These are phyloP conservation scores for Pangasius macronema DNA, from an alignment of 2,797 vertebrate species.

Conservation along the genomic window DNA sequence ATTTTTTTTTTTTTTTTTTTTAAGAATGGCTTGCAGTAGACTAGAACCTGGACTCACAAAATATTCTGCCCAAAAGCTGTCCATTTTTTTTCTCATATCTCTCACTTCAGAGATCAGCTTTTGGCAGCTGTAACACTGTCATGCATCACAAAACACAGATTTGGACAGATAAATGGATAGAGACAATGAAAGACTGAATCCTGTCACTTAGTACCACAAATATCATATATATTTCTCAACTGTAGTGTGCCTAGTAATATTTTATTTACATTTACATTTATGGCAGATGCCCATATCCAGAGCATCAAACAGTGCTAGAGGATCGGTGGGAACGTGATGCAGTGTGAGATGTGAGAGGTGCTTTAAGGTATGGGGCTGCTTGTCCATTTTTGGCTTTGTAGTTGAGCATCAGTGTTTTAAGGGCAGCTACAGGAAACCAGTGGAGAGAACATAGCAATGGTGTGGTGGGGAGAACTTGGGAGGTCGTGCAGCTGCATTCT, in stretches of 20 bases:
- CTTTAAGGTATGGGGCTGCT: too few species aligned
- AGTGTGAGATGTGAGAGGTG: not conserved
- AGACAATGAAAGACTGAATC: not conserved
- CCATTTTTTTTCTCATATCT: not conserved
- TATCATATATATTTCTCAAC: not conserved
- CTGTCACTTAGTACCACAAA: not conserved
- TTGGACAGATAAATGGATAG: not conserved
- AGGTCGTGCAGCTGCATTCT: not conserved
- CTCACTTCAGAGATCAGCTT: not conserved
- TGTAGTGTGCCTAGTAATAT: not conserved
- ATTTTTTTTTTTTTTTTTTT: not conserved
- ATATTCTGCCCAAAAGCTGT: not conserved
- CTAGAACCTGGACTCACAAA: not conserved
- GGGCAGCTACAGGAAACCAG: not conserved
- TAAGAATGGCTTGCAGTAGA: not conserved
- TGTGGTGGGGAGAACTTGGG: not conserved
- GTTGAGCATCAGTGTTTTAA: not conserved
- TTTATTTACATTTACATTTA: not conserved
- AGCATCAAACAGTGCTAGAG: not conserved
- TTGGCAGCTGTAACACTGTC: not conserved
- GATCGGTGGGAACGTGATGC: not conserved
- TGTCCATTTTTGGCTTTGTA: too few species aligned
- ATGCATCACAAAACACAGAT: not conserved
- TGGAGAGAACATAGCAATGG: not conserved
- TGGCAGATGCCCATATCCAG: not conserved